Percentiles rank a stretch among this genome's conserved stretches.
Conservation (phyloP, 2,888 invertebrate genomes). For the Meganola albula region DNA sequence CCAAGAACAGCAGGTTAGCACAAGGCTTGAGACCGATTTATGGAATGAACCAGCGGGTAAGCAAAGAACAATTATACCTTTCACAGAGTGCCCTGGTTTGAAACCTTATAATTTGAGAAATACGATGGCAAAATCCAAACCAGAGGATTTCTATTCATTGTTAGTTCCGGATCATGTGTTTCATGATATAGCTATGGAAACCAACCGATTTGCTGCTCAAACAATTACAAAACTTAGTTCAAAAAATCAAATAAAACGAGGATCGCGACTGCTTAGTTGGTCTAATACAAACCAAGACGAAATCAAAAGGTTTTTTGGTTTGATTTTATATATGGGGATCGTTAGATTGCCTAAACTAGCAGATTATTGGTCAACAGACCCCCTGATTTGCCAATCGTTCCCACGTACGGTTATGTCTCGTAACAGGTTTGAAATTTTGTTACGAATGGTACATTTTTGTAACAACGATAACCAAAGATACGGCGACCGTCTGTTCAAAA, state of each 20-base stretch:
- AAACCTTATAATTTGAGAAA: constrained; percentile 20
- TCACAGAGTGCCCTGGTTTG: constrained; percentile 24
- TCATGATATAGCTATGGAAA: constrained; percentile 19
- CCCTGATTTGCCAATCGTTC: constrained; percentile 9
- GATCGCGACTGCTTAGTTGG: constrained; percentile 16
- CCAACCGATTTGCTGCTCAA: constrained; percentile 19
- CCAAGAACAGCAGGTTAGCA: constrained; percentile 12
- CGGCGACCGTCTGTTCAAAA: constrained; percentile 13
- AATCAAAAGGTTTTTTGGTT: constrained; percentile 17
- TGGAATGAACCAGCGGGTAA: constrained; percentile 25
- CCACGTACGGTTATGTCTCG: constrained; percentile 8
- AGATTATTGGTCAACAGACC: constrained; percentile 11
- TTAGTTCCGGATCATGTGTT: constrained; percentile 22
- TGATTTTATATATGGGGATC: constrained; percentile 20
- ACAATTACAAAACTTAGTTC: constrained; percentile 10
- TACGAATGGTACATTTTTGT: constrained; percentile 15
- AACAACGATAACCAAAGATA: constrained; percentile 13
- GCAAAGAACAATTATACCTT: constrained; percentile 25
- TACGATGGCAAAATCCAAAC: constrained; percentile 14
- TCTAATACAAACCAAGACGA: constrained; percentile 18
- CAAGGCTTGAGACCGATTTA: constrained; percentile 10
- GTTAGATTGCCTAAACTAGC: constrained; percentile 18
- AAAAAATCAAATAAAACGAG: constrained; percentile 12
- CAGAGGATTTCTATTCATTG: constrained; percentile 22
- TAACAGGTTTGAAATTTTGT: constrained; percentile 11